Evolutionary conservation across 1,140 invertebrate species (phyloP), one percentile per base, ranked within the genome.

Genomic region (Trichonephila clavata): DNA sequence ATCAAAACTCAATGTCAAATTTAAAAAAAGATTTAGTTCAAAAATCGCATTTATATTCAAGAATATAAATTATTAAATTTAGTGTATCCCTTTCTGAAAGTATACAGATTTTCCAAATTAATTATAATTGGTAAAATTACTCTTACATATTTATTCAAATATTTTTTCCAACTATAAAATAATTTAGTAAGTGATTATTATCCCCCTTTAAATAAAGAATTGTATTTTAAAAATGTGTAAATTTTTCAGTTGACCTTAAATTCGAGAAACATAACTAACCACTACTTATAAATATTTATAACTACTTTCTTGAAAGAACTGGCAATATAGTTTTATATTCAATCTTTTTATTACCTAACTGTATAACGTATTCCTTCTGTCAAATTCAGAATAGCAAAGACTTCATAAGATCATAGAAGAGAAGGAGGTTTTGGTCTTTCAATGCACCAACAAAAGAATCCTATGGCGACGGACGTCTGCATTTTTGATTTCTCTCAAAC

Each of bases 381-480:
- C 89, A 90, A 80, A 80, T 90, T 21, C 89, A 90, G 89, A 77
- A 81, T 71, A 57, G 24, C 71, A 59, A 60, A 39, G 71, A 57
- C 20, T 24, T 39, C 50, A 50, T 68, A 27, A n/a, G 65, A 24
- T 18, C 8, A n/a, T 7, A 14, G 68, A 59, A 80, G 21, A 59
- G 57, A 60, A 20, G 32, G 71, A 20, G 59, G 43, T 57, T 32
- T 59, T 60, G 43, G 57, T 18, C 71, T 90, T 81, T 80, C 77
- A 57, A 50, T 32, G 21, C 16, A n/a, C 21, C 77, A 80, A 90
- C 89, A 89, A 90, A 61, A 60, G 89, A 14, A 80, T 39, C 68
- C 43, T 81, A 90, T 80, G 59, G 89, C 68, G 89, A 90, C 89
- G 89, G 89, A 68, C 80, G 89, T 90, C 89, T 90, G 89, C 68